Evolutionary conservation across 2,888 invertebrate species (phyloP), one percentile per base, ranked within the genome.

Genomic region (Nasonia oneida): DNA sequence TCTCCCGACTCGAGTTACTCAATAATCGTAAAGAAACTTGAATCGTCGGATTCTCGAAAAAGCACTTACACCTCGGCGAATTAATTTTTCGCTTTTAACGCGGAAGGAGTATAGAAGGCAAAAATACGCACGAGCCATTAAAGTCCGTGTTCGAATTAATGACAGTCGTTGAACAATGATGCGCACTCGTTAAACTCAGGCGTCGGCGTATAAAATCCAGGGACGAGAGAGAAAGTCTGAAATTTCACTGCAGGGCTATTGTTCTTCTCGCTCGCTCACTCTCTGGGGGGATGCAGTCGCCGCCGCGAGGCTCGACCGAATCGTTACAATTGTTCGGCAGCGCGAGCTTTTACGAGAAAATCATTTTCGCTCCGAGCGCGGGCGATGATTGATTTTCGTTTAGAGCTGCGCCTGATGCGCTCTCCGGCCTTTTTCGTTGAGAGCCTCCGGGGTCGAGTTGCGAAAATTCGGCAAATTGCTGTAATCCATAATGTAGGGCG

Each of bases 81-180:
- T 70, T 18, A 37, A 70, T 70, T 70, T 70, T 33, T 70, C 57
- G 15, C 57, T 61, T 61, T n/a, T n/a, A 61, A 4, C 4, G 37
- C 18, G 29, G 29, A 4, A 29, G 33, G 29, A 29, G 29, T 29
- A 29, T 14, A 33, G 67, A 29, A n/a, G n/a, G 57, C 57, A 33
- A 67, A 67, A 67, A 67, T 67, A 67, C 67, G 61, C 23, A 10
- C 79, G 33, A 23, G 50, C 53, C 78, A 73, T 85, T 81, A 81
- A 81, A 85, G 57, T 33, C 57, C 76, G 15, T 76, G 64, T 75
- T 74, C 74, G 61, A 83, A 84, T 86, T 83, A 87, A 87, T 83
- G 84, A 84, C 79, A 80, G 73, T 84, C 84, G 81, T 80, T 77
- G 80, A 83, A 79, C 73, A 84, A 84, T 82, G 82, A 84, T 82